A percentile compares a stretch with the other conserved stretches of the same genome.
Conservation (phyloP, 2,888 invertebrate species). For the Meteorus cinctellus region DNA sequence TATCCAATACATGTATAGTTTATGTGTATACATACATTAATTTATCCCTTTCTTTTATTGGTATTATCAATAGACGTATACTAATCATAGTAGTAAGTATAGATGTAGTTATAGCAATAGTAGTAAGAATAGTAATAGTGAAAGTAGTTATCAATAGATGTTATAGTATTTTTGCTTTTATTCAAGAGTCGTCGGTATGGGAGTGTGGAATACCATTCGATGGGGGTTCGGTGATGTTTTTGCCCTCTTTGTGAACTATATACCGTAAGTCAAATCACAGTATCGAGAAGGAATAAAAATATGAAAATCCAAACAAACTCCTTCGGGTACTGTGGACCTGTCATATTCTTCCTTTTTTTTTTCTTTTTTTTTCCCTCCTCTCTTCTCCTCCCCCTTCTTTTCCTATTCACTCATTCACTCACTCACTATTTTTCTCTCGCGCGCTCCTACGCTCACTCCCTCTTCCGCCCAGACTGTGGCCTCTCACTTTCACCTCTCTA, state of each 20-base stretch:
- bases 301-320: neutral
- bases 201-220: constrained; percentile 14
- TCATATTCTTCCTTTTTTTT: neutral
- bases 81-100: constrained; percentile 55
- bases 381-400: neutral
- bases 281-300: neutral
- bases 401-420: neutral
- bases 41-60: constrained; percentile 31
- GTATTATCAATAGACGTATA: constrained; percentile 42
- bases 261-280: neutral
- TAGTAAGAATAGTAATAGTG: constrained; percentile 31
- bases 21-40: constrained; percentile 29
- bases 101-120: constrained; percentile 43
- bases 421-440: neutral
- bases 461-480: too few species aligned
- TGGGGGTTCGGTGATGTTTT: neutral
- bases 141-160: constrained; percentile 25
- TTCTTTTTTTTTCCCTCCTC: neutral
- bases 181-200: constrained; percentile 13
- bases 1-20: constrained; percentile 23
- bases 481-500: too few species aligned
- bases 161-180: constrained; percentile 37
- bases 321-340: neutral
- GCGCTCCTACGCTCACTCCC: neutral
- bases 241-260: neutral